These are phyloP conservation scores for Falco concolor DNA, from an alignment of 2,797 vertebrate species.

Conservation along the genomic window DNA sequence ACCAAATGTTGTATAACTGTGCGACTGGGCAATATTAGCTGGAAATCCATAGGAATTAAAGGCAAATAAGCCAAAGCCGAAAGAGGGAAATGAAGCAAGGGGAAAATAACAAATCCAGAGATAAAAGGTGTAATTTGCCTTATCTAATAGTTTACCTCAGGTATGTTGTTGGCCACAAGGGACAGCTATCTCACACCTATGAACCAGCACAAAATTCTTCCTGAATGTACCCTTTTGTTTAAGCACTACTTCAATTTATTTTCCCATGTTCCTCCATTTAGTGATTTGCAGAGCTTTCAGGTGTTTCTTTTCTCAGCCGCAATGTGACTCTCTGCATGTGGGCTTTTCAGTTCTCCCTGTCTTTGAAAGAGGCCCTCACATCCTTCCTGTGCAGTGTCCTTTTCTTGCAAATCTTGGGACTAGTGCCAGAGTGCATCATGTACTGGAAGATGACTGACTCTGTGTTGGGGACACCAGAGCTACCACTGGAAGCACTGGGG, in stretches of 20 bases:
- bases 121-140: background rate
- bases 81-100: background rate
- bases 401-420: background rate
- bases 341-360: background rate
- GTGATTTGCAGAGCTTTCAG: background rate
- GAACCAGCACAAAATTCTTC: background rate
- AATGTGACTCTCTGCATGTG: background rate
- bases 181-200: background rate
- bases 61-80: background rate
- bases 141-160: background rate
- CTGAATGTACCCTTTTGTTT: background rate
- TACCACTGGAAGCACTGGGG: rapidly evolving
- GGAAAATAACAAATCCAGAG: background rate
- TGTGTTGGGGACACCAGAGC: background rate
- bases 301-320: rapidly evolving
- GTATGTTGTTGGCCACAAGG: background rate
- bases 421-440: background rate
- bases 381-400: background rate
- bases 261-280: background rate
- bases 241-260: background rate
- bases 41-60: background rate
- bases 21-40: background rate
- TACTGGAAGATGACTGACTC: background rate
- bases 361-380: background rate
- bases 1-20: background rate